Conservation (phyloP, 2,113 vertebrate genomes). For the Oceanites oceanicus region DNA sequence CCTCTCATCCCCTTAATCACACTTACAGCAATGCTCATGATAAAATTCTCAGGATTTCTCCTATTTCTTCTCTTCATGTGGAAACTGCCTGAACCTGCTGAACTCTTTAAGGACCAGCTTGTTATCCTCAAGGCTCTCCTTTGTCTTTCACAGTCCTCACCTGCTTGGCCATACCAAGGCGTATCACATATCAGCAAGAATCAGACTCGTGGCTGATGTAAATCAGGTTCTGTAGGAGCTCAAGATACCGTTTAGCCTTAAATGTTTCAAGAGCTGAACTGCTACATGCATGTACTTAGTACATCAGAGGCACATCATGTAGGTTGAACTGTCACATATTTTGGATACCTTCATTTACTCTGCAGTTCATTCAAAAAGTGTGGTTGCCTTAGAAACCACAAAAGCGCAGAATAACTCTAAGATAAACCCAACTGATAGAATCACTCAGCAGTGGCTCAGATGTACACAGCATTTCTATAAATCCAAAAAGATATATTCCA, state of each 20-base stretch:
- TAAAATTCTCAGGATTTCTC: not conserved
- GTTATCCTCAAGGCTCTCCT: not conserved
- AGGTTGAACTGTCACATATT: not conserved
- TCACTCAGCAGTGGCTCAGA: conserved; percentile 2
- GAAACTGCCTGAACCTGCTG: not conserved
- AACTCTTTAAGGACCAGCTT: not conserved
- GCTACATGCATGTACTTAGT: not conserved
- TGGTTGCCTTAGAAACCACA: conserved; percentile 57
- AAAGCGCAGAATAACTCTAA: conserved; percentile 31
- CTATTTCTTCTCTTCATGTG: not conserved
- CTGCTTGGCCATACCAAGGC: not conserved
- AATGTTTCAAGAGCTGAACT: not conserved
- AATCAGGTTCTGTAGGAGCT: not conserved
- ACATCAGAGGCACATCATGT: not conserved
- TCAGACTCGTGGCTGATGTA: not conserved
- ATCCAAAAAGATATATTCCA: not conserved
- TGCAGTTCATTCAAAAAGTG: conserved; percentile 41
- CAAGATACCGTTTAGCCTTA: not conserved
- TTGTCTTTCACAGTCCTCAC: not conserved
- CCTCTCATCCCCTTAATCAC: not conserved
- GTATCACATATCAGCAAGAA: not conserved
- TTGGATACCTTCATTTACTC: conserved; percentile 48
- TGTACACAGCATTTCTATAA: not conserved
- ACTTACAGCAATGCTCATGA: not conserved
- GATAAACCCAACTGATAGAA: conserved; percentile 32